phyloP scores from a whole-genome alignment of 2,888 invertebrate species.

The Dusona sp. region DNA sequence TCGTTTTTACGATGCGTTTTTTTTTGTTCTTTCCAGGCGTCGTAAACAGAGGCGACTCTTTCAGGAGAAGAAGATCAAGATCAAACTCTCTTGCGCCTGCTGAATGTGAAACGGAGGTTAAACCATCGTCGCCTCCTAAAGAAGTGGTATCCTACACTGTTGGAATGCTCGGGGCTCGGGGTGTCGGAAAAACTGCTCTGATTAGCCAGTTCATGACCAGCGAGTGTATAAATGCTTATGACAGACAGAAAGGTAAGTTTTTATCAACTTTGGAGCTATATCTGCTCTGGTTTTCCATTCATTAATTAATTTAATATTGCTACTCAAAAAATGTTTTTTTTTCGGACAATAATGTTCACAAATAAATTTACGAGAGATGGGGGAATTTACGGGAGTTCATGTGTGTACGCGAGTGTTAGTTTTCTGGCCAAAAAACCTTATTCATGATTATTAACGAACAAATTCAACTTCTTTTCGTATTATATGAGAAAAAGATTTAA shows the following conservation, averaged over 20 bases:
- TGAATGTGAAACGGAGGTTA: conserved; percentile 73
- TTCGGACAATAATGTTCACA: neutral
- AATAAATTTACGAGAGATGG: neutral
- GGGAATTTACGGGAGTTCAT: neutral
- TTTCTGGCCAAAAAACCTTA: neutral
- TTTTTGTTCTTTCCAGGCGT: conserved; percentile 88
- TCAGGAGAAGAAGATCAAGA: conserved; percentile 93
- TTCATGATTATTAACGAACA: neutral
- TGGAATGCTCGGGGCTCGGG: conserved; percentile 86
- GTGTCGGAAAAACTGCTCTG: conserved; percentile 87
- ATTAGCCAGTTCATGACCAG: conserved; percentile 93
- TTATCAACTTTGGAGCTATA: neutral
- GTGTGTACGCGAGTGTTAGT: neutral
- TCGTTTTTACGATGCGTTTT: neutral
- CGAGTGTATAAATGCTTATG: conserved; percentile 97
- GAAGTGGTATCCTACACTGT: conserved; percentile 87
- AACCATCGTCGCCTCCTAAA: conserved; percentile 80
- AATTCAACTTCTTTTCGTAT: too few relatives aligned
- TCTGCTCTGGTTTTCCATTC: neutral
- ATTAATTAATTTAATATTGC: neutral
- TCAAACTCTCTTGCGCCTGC: conserved; percentile 92
- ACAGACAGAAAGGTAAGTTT: conserved; percentile 91
- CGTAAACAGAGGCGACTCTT: conserved; percentile 97
- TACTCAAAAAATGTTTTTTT: neutral
- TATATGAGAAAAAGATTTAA: too few relatives aligned